Evolutionary conservation across 2,888 invertebrate genomes (phyloP).

Genomic region (Beris chalybata): DNA sequence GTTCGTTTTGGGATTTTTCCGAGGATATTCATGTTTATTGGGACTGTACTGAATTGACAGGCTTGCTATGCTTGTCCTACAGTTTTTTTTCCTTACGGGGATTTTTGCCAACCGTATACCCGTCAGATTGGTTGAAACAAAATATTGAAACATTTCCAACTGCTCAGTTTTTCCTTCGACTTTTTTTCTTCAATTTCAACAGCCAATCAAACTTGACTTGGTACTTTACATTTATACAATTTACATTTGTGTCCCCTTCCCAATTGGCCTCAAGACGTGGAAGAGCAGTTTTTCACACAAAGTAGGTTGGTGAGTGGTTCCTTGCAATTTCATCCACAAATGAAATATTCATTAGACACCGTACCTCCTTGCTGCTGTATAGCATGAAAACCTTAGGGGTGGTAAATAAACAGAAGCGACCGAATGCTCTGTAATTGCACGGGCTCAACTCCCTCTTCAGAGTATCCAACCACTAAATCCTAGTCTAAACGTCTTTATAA

Average conservation of each 20-base stretch:
- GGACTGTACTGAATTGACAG: slow-evolving; percentile 22
- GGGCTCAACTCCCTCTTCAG: slow-evolving; percentile 4
- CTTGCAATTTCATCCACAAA: slow-evolving; percentile 40
- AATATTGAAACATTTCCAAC: too few relatives aligned
- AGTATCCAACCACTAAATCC: slow-evolving; percentile 31
- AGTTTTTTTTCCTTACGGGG: background rate
- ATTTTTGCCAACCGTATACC: background rate
- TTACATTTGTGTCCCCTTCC: background rate
- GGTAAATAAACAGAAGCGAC: slow-evolving; percentile 25
- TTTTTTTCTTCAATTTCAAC: background rate
- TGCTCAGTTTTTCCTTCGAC: background rate
- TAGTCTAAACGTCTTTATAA: slow-evolving; percentile 35
- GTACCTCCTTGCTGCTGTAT: slow-evolving; percentile 39
- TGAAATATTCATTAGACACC: slow-evolving; percentile 49
- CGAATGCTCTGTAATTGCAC: slow-evolving; percentile 24
- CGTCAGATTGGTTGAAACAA: too few relatives aligned
- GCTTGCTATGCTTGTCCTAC: background rate
- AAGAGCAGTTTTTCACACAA: background rate
- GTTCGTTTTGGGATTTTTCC: slow-evolving; percentile 11
- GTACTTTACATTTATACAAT: slow-evolving; percentile 9
- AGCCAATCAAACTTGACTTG: slow-evolving; percentile 9
- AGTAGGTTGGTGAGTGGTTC: background rate
- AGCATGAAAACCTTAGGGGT: background rate
- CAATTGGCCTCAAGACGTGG: background rate
- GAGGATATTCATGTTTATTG: too few relatives aligned